A percentile compares a stretch with the other conserved stretches of the same genome.
These are phyloP conservation scores for Aromia moschata DNA, from an alignment of 2,888 invertebrate species.

Conservation along the genomic window DNA sequence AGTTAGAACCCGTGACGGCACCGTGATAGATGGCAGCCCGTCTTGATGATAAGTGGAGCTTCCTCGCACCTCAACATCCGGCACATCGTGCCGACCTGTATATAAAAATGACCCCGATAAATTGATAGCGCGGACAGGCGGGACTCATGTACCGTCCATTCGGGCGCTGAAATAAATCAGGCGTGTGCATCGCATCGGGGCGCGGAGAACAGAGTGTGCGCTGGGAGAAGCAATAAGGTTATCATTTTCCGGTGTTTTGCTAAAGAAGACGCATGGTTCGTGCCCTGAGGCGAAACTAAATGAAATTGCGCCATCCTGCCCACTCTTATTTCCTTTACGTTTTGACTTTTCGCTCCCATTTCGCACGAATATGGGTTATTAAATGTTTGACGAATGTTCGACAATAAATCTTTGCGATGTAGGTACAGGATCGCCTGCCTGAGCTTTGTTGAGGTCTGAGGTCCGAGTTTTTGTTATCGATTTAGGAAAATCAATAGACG, in stretches of 20 bases:
- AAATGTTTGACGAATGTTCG: slow-evolving; percentile 42
- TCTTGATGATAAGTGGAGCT: slow-evolving; percentile 53
- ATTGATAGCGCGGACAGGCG: slow-evolving; percentile 49
- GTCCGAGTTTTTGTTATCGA: neutral
- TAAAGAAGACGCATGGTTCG: slow-evolving; percentile 55
- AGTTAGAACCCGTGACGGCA: neutral
- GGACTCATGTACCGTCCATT: slow-evolving; percentile 56
- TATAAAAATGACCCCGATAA: slow-evolving; percentile 52
- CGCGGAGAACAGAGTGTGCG: slow-evolving; percentile 46
- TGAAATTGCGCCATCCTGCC: slow-evolving; percentile 45
- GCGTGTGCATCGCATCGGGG: slow-evolving; percentile 51
- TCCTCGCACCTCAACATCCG: slow-evolving; percentile 51
- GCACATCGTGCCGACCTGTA: slow-evolving; percentile 41
- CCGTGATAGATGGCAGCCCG: slow-evolving; percentile 20
- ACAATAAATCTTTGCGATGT: slow-evolving; percentile 23
- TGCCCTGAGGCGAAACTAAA: slow-evolving; percentile 43
- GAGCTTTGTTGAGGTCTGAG: too few relatives aligned
- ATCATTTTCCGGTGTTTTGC: slow-evolving; percentile 60
- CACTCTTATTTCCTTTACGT: slow-evolving; percentile 40
- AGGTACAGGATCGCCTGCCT: neutral
- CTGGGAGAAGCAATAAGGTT: slow-evolving; percentile 58
- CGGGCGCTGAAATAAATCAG: slow-evolving; percentile 55
- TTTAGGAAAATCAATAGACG: too few relatives aligned
- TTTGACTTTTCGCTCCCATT: slow-evolving; percentile 37
- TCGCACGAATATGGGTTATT: slow-evolving; percentile 37